phyloP scores from a whole-genome alignment of 2,113 vertebrate species.

The Chloropsis cyanopogon region DNA sequence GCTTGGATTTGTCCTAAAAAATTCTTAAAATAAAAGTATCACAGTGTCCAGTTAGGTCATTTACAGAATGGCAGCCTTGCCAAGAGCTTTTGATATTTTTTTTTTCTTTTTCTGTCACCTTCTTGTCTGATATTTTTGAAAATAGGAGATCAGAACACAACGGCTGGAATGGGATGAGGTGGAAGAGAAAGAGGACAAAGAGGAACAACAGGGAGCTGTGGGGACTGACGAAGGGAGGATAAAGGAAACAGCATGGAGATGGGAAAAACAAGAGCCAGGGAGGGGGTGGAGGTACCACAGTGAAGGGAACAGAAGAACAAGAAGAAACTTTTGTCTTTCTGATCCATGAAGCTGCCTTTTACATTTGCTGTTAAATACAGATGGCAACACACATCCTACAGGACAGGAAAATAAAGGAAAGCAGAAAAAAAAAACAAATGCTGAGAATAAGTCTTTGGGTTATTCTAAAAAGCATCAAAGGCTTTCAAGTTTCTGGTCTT shows the following conservation, averaged over 20 bases:
- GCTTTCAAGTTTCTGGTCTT: constrained; percentile 35
- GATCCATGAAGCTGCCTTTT: not conserved
- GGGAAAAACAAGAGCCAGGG: constrained; percentile 41
- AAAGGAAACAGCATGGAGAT: constrained; percentile 26
- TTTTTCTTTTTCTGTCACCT: not conserved
- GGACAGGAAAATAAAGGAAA: not conserved
- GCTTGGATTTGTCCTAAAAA: not conserved
- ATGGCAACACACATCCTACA: not conserved
- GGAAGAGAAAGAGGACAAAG: constrained; percentile 24
- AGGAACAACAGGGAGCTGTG: constrained; percentile 22
- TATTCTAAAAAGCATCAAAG: constrained; percentile 2
- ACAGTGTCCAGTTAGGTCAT: not conserved
- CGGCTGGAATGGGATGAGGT: not conserved
- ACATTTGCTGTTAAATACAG: constrained; percentile 47
- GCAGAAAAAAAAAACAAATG: not conserved
- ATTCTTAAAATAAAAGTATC: not conserved
- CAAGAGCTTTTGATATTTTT: not conserved
- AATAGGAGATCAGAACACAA: constrained; percentile 18
- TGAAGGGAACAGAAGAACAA: constrained; percentile 10
- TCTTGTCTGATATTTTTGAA: not conserved
- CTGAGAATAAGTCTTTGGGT: constrained; percentile 9
- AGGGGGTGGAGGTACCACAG: not conserved
- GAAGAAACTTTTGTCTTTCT: constrained; percentile 14
- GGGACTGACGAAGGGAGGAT: not conserved
- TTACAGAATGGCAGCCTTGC: not conserved